Base-by-base conservation (phyloP, 2,113 vertebrate species). In the Lophotis ruficrista region DNA sequence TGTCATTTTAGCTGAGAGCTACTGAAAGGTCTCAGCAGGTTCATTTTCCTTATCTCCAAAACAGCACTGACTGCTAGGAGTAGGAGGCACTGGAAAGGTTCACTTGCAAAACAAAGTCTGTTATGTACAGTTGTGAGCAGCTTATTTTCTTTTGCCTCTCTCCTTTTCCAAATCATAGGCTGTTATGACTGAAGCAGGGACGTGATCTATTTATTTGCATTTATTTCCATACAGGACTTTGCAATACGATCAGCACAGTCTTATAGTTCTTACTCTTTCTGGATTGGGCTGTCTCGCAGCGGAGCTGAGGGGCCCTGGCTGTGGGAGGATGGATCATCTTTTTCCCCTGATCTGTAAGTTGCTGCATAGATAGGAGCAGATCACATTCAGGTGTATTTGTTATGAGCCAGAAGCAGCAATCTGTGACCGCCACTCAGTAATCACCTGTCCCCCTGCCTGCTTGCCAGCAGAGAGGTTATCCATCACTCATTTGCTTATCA, bases 301-400 rank as follows among this genome's bases (percentile, higher is more conserved):
- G 83, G 79, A 53, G 21, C 94, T 13, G 57, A 23, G 7, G 2
- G 38, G 8, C 25, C 84, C 1, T 97, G 97, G 96, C 43, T 94
- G 20, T 98, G 97, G 97, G 96, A 96, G 18, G 96, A 97, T 5
- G 93, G 95, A 17, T 96, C 97, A 50, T 38, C 92, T 66, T 80
- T 97, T 91, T 89, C 4, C 31, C 35, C 70, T n/a, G 72, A 79
- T 25, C 56, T 97, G 97, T 98, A 96, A 97, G 97, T 96, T 4
- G 5, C 31, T 43, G 41, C 48, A 25, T 7, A 41, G 37, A 12
- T 47, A 54, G 43, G 58, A 79, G 30, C 30, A 21, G 21, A 38
- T 30, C 14, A 47, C 1, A 1, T 53, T 27, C 28, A 22, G 10
- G 25, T 0, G 1, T 58, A 15, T 60, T 70, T 71, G 25, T 54